Base-by-base conservation (phyloP, 2,113 vertebrate species). In the Rhynchomys soricoides region DNA sequence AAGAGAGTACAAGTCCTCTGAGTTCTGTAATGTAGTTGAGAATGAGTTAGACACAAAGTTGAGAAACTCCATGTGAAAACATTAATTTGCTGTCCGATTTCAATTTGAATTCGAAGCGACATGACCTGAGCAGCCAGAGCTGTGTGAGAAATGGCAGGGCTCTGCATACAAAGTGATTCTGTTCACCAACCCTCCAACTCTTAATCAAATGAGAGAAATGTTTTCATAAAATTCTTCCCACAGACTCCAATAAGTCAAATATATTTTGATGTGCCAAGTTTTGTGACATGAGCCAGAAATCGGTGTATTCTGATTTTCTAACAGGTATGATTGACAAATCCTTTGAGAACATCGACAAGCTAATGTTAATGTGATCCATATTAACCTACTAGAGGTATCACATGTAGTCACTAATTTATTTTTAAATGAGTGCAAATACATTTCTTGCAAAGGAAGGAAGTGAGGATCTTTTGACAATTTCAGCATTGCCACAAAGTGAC, bases 241-340 rank as follows among this genome's bases (percentile, higher is more conserved):
- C 24, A 88, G 37, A 93, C 55, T 95, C 95, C 16, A 97, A 94
- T 94, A 96, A 95, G 97, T 45, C 50, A 48, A 95, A 90, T 95
- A 55, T 95, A 95, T 96, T 97, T 97, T 97, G 77, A 93, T 96
- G 59, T 95, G 79, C 29, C 59, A 96, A 95, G 91, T 95, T 98
- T 97, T 85, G 71, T 89, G 34, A 64, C 90, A 91, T 94, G 94
- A 97, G n/a, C 31, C 0, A 70, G 82, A 5, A 97, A 89, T 94
- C 94, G 68, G 95, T 92, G 3, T 96, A 29, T 97, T 98, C 97
- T 82, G 94, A 83, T 57, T 93, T 97, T 83, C 45, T 96, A 68
- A 88, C 55, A 96, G 77, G 52, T 17, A 83, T 97, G 90, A 95
- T 62, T 96, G 74, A 88, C 77, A 97, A 95, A 97, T 92, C 43